Conservation (phyloP, 2,797 vertebrate species). For the Parambassis ranga region DNA sequence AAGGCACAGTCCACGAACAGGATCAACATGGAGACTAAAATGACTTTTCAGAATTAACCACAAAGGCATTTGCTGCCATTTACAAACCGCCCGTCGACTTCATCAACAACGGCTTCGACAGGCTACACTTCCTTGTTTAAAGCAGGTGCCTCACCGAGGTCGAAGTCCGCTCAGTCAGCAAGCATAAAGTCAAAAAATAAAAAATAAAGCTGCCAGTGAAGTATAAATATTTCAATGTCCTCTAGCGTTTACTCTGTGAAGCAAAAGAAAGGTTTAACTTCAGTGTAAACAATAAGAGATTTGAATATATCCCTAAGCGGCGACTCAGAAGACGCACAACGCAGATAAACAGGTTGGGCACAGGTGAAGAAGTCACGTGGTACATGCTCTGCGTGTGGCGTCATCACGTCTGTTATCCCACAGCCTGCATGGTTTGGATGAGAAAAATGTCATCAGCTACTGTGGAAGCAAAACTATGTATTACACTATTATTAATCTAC, state of each 20-base stretch:
- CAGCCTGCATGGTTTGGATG: too few species aligned
- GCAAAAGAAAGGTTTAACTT: neutral
- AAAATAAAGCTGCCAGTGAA: too few species aligned
- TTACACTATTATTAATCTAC: too few species aligned
- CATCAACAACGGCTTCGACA: neutral
- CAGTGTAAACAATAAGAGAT: neutral
- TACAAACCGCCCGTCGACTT: neutral
- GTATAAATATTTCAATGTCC: accelerated
- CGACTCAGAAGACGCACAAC: neutral
- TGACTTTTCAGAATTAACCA: neutral
- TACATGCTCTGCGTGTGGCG: neutral
- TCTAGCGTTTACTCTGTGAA: neutral
- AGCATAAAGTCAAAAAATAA: neutral
- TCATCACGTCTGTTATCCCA: slow-evolving; percentile 45
- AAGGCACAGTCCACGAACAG: neutral
- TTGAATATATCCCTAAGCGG: neutral
- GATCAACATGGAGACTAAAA: slow-evolving; percentile 10
- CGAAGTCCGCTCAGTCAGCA: slow-evolving; percentile 50
- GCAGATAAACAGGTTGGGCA: slow-evolving; percentile 61
- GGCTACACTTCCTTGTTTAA: slow-evolving; percentile 69
- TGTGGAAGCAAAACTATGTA: too few species aligned
- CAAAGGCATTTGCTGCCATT: neutral
- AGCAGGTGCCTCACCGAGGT: slow-evolving; percentile 39
- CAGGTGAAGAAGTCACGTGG: slow-evolving; percentile 72
- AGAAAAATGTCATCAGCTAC: too few species aligned